phyloP scores from a whole-genome alignment of 2,888 invertebrate genomes.

The Epsilonema sp. region DNA sequence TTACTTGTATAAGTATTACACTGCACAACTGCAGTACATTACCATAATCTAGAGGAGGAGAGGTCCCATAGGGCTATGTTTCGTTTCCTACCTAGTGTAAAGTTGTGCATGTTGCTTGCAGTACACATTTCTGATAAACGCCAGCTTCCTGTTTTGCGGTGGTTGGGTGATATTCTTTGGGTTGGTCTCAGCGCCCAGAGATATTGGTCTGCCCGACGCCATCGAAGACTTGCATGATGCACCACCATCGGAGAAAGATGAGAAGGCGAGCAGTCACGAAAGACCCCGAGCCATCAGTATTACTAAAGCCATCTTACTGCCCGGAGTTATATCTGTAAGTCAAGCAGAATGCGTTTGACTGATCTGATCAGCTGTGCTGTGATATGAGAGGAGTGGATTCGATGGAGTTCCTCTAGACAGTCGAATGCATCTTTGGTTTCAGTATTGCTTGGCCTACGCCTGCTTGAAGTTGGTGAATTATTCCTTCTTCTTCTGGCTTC shows the following conservation, averaged over 20 bases:
- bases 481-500: constrained; percentile 37
- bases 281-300: constrained; percentile 17
- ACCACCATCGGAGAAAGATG: no score
- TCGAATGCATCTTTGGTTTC: no score
- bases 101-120: no score
- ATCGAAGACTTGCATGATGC: no score
- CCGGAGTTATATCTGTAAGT: constrained; percentile 21
- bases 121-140: constrained; percentile 34
- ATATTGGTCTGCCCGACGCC: constrained; percentile 25
- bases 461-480: constrained; percentile 36
- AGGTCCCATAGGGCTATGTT: no score
- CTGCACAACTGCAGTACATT: no score
- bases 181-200: constrained; percentile 30
- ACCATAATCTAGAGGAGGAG: no score
- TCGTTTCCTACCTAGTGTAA: background rate
- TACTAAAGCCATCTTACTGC: constrained; percentile 19
- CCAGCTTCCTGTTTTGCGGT: constrained; percentile 30
- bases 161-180: constrained; percentile 31
- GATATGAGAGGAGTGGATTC: no score
- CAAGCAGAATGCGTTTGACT: no score
- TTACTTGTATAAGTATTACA: background rate
- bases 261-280: no score
- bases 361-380: no score
- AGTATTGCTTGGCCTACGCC: constrained; percentile 35
- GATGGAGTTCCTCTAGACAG: no score